Conservation (phyloP, 2,113 vertebrate genomes). For the Numenius arquata region DNA sequence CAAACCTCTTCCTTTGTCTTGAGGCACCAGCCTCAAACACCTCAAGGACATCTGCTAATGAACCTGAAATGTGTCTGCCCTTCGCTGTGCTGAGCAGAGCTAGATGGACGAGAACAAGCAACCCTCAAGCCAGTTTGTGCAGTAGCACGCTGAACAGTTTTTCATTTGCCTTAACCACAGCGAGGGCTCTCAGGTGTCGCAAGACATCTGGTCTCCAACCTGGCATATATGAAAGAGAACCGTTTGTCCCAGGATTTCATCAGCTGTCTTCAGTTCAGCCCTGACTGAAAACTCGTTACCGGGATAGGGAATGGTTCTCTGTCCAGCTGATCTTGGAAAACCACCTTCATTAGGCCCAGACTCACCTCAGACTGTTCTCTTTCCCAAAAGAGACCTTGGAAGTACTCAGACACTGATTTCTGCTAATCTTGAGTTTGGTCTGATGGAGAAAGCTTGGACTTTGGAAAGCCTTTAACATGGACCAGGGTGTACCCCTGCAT, state of each 20-base stretch:
- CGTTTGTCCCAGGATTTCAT: background rate
- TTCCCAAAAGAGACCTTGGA: background rate
- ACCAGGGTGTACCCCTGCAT: background rate
- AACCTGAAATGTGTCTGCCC: background rate
- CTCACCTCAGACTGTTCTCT: background rate
- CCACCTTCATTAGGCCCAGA: background rate
- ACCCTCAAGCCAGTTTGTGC: background rate
- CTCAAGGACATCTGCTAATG: conserved; percentile 31
- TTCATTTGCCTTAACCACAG: background rate
- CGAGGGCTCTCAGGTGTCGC: background rate
- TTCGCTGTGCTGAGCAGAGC: background rate
- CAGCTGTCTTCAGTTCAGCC: background rate
- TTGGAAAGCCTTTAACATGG: background rate
- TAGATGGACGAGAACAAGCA: background rate
- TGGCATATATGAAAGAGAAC: background rate
- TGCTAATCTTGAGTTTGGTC: background rate
- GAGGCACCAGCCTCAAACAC: conserved; percentile 8
- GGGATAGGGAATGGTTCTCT: background rate
- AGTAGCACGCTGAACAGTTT: background rate
- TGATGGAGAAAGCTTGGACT: background rate
- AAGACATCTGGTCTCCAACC: background rate
- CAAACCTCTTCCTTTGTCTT: conserved; percentile 16
- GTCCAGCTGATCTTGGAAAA: background rate
- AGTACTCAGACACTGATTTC: background rate
- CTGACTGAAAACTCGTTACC: background rate